Evolutionary conservation across 2,113 vertebrate genomes (phyloP), one percentile per base, ranked within the genome.

Genomic region (Paratilapia polleni): DNA sequence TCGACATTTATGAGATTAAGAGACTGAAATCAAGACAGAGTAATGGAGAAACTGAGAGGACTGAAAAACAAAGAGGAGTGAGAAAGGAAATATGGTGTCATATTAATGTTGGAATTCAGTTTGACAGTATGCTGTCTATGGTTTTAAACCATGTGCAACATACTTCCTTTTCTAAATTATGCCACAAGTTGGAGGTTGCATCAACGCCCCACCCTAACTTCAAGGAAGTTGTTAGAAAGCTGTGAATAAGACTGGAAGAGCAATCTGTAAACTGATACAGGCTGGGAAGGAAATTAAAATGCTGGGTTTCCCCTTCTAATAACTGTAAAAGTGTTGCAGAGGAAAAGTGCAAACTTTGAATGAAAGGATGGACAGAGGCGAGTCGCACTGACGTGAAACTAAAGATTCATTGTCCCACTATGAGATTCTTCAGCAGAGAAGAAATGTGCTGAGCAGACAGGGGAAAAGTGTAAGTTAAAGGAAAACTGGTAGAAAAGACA

Each of bases 371-470:
- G 41, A 36, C 49, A 62, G 22, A 26, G 20, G 19, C 2, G 6
- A 58, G 43, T 41, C 59, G 9, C 4, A 4, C 15, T 17, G n/a
- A 47, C 6, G 11, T 10, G 7, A 74, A 58, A 88, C 80, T 66
- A 17, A 43, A 83, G 15, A 22, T 11, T 34, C 68, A 60, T 74
- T 81, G 82, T 87, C 36, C 31, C 19, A 12, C 8, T 52, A 70
- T 22, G 52, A 86, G 34, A 89, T 47, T 80, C 64, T 31, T 78
- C 22, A 15, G 78, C 57, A 73, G 68, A 81, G 70, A 8, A 86
- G 60, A 88, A 93, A 90, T 93, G 87, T 7, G 78, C 75, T 68
- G 80, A 78, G 73, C n/a, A 73, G 79, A 87, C 76, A 70, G 62
- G n/a, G 17, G 52, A 24, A 52, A n/a, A 26, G 6, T 8, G 28